Base-by-base conservation (phyloP, 2,797 vertebrate genomes). In the Chaetodon trifasciatus region DNA sequence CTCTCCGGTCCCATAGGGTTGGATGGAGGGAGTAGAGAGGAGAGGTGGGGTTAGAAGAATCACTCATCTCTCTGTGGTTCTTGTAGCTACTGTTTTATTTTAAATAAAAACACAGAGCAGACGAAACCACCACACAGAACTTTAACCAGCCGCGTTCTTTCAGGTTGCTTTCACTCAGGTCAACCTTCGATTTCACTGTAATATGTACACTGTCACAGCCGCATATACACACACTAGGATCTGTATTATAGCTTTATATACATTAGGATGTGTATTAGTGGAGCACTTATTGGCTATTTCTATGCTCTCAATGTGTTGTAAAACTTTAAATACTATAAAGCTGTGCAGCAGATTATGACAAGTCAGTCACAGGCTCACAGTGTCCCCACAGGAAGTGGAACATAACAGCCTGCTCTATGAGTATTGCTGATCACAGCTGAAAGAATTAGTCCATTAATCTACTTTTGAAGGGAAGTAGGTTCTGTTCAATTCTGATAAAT, bases 1-100 rank as follows among this genome's bases (percentile, higher is more conserved):
- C 82, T 87, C 91, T 72, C 84, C 9, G 21, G 61, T 89, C 91
- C 90, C 91, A 78, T 64, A 81, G 87, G 91, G 84, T 74, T 81
- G 76, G 78, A 89, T 88, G 82, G 87, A 89, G 76, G 60, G 79
- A 85, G 66, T 23, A 24, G 57, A 83, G 70, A 84, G 68, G 74
- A 72, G 71, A 68, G 85, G 85, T 80, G 76, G 70, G 68, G 82
- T 74, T 23, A 56, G 64, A 70, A 53, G 66, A 69, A 70, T 68
- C 50, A 55, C 64, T 78, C 8, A 2, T 79, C 66, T 73, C 73
- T 74, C 79, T 64, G 49, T 57, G 76, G 74, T 74, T 74, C 70
- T 76, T 35, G 1, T 24, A 42, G 64, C 50, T 72, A 7, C 49
- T 39, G 23, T 83, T 78, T 74, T 44, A 70, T 82, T 86, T 74